Conservation (phyloP, 1,140 invertebrate species). For the Drosophila quadrilineata region DNA sequence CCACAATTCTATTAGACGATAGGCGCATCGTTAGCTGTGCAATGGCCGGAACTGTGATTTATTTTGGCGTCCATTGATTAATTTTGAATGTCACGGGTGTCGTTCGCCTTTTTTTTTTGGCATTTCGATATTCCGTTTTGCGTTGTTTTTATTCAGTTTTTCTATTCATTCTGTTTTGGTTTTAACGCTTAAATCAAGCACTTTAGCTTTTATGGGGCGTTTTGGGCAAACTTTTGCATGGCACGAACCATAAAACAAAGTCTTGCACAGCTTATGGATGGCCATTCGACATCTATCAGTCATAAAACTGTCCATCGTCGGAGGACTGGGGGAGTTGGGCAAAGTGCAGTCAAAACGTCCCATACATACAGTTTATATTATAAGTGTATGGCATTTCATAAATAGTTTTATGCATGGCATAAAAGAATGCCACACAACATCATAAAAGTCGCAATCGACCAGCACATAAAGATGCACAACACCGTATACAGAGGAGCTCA, state of each 20-base stretch:
- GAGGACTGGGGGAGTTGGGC: not conserved
- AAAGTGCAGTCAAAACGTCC: too few species aligned
- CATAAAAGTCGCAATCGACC: conserved; percentile 47
- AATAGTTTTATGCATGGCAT: conserved; percentile 61
- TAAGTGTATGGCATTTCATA: conserved; percentile 51
- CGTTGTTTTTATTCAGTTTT: not conserved
- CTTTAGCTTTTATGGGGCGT: conserved; percentile 51
- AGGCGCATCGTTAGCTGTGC: conserved; percentile 44
- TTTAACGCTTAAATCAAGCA: conserved; percentile 13
- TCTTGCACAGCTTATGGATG: conserved; percentile 19
- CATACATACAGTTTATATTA: conserved; percentile 18
- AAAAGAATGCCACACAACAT: conserved; percentile 36
- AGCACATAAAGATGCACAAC: conserved; percentile 23
- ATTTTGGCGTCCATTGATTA: conserved; percentile 63
- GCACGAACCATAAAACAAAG: conserved; percentile 52
- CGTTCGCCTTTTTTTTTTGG: conserved; percentile 11
- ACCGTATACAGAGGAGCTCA: not conserved
- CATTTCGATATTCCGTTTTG: too few species aligned
- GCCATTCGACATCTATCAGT: conserved; percentile 7
- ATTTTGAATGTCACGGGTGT: conserved; percentile 43
- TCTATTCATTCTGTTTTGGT: conserved; percentile 23
- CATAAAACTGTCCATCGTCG: conserved; percentile 42
- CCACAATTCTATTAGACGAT: conserved; percentile 30
- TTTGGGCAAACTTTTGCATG: conserved; percentile 22
- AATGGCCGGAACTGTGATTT: conserved; percentile 62